phyloP scores from a whole-genome alignment of 2,113 vertebrate genomes.

The Tachuris rubrigastra region DNA sequence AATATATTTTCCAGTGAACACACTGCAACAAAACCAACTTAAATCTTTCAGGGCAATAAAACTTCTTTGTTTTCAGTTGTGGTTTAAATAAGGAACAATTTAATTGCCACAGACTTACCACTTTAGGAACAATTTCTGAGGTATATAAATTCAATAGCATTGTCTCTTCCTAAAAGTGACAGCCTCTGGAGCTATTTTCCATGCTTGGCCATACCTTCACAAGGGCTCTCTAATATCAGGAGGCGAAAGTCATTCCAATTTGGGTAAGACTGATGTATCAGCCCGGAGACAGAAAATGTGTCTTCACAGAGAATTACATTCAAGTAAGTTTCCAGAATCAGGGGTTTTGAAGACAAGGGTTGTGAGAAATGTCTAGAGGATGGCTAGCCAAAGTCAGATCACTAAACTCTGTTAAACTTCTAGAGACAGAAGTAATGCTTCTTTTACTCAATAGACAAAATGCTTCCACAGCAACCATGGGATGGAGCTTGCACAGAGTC shows the following conservation, averaged over 20 bases:
- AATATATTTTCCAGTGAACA: not conserved
- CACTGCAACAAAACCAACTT: not conserved
- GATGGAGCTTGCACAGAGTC: not conserved
- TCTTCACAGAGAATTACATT: not conserved
- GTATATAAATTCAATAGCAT: conserved; percentile 13
- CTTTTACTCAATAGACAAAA: not conserved
- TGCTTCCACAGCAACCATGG: not conserved
- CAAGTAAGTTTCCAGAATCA: not conserved
- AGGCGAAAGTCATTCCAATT: conserved; percentile 24
- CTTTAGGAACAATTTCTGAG: conserved; percentile 3
- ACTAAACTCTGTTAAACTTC: not conserved
- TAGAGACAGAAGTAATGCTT: not conserved
- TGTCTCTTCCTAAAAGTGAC: conserved; percentile 2
- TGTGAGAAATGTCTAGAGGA: not conserved
- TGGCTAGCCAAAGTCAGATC: not conserved
- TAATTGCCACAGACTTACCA: not conserved
- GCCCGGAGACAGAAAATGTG: not conserved
- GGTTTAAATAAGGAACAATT: not conserved
- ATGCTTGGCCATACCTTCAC: not conserved
- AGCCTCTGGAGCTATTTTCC: conserved; percentile 31
- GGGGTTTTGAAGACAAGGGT: not conserved
- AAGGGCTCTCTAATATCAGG: not conserved
- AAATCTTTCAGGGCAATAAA: not conserved
- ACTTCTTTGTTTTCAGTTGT: not conserved
- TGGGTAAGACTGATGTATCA: not conserved